Conservation (phyloP, 2,888 invertebrate species). For the Drosophila lacicola region DNA sequence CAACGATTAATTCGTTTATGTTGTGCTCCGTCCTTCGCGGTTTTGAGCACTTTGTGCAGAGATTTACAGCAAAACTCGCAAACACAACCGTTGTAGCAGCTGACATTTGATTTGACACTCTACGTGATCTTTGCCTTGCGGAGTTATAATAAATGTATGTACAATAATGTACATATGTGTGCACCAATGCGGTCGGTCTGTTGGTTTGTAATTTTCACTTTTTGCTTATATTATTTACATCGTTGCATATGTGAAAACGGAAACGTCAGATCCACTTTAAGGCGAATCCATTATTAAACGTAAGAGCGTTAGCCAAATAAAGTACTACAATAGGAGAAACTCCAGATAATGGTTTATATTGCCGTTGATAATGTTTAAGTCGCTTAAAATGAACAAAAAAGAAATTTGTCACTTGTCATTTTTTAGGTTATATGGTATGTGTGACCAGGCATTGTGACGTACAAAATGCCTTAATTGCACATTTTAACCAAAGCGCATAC, state of each 20-base stretch:
- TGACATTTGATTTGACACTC: slow-evolving; percentile 46
- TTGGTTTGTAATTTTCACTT: slow-evolving; percentile 56
- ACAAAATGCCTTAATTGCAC: slow-evolving; percentile 36
- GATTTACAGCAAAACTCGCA: slow-evolving; percentile 45
- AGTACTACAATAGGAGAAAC: slow-evolving; percentile 8
- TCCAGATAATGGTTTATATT: slow-evolving; percentile 43
- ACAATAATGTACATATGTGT: slow-evolving; percentile 38
- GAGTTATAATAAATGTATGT: slow-evolving; percentile 22
- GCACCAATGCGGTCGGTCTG: slow-evolving; percentile 35
- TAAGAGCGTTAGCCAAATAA: slow-evolving; percentile 5
- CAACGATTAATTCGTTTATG: slow-evolving; percentile 7
- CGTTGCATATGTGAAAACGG: slow-evolving; percentile 47
- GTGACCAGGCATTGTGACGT: slow-evolving; percentile 57
- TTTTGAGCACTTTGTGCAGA: slow-evolving; percentile 28
- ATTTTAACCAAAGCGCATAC: slow-evolving; percentile 2
- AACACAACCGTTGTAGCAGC: slow-evolving; percentile 24
- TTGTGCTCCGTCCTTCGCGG: slow-evolving; percentile 17
- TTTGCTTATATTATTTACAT: slow-evolving; percentile 69
- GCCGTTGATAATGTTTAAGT: slow-evolving; percentile 45
- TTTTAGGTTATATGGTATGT: slow-evolving; percentile 75
- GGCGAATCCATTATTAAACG: slow-evolving; percentile 30
- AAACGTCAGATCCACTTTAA: slow-evolving; percentile 19
- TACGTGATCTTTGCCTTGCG: slow-evolving; percentile 35
- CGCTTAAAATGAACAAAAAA: slow-evolving; percentile 71
- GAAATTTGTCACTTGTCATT: slow-evolving; percentile 81